A percentile compares a stretch with the other conserved stretches of the same genome.
Conservation (phyloP, 2,797 vertebrate genomes). For the Oceanodroma leucorhoa region DNA sequence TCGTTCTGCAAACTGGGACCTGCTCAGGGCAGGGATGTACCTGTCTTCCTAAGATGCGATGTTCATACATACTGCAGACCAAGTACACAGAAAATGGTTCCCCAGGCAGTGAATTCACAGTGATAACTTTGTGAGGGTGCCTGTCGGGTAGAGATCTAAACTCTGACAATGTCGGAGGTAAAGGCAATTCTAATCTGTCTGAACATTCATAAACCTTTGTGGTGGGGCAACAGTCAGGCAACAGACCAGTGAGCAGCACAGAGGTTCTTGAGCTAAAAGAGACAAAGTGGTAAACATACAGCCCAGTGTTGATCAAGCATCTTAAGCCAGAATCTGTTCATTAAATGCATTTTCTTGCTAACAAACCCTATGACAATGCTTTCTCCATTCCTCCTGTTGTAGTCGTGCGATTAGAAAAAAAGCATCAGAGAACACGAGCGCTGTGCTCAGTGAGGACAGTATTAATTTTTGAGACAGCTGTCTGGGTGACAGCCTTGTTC, state of each 20-base stretch:
- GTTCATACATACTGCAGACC: neutral
- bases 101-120: neutral
- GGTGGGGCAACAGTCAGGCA: neutral
- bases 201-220: neutral
- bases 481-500: neutral
- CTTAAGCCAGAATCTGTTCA: neutral
- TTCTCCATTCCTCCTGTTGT: neutral
- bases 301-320: neutral
- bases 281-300: neutral
- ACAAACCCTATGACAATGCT: neutral
- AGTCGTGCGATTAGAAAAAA: neutral
- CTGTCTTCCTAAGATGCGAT: neutral
- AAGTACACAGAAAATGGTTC: neutral
- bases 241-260: neutral
- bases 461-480: neutral
- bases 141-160: neutral
- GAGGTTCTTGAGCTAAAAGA: neutral
- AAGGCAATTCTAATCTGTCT: neutral
- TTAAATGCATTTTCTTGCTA: neutral
- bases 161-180: neutral
- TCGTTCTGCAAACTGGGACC: neutral
- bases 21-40: neutral
- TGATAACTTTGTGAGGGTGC: neutral
- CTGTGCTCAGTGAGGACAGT: neutral
- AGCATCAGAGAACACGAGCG: neutral